Evolutionary conservation across 1,140 invertebrate genomes (phyloP), one percentile per base, ranked within the genome.

Genomic region (Drosophila miranda): DNA sequence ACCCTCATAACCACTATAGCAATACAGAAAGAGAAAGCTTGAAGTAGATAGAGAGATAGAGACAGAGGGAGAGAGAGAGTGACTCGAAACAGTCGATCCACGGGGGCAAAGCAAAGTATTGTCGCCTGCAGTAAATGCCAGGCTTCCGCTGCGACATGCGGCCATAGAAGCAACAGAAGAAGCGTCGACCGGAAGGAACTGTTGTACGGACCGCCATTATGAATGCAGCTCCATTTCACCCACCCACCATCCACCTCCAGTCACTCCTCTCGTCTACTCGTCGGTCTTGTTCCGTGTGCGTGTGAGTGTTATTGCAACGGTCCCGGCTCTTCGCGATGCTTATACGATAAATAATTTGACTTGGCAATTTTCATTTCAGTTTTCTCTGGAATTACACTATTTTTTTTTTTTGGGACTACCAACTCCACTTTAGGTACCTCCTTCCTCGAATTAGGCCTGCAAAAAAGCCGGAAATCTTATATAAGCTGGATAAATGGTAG

Each of bases 51-150:
- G 28, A 9, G 8, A 55, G n/a, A 43, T 21, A 14, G 41, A n/a
- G 44, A n/a, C 11, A 48, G 14, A 21, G 41, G 44, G 30, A 43
- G 21, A 43, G 41, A 14, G 41, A 8, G 44, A 9, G 14, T 21
- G 14, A n/a, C 34, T 13, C 34, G 11, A 38, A 38, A 23, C 53
- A 41, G 42, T 44, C 41, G 53, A 55, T 43, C 44, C 53, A 26
- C 53, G 53, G 30, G 26, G 13, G 64, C 30, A 19, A 56, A 66
- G 73, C 67, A 68, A 78, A 75, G 72, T 78, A 78, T 78, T 78
- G 75, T 72, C 72, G 72, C 72, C 66, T 67, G 73, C 61, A 75
- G 75, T 78, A 78, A 78, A 78, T 78, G 75, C 67, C 75, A 78
- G 75, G 58, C 75, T 62, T 78, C 75, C 75, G 75, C 61, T 78